phyloP scores from a whole-genome alignment of 92 coral and sea anemone genomes.

The Parazoanthus atlanticus region DNA sequence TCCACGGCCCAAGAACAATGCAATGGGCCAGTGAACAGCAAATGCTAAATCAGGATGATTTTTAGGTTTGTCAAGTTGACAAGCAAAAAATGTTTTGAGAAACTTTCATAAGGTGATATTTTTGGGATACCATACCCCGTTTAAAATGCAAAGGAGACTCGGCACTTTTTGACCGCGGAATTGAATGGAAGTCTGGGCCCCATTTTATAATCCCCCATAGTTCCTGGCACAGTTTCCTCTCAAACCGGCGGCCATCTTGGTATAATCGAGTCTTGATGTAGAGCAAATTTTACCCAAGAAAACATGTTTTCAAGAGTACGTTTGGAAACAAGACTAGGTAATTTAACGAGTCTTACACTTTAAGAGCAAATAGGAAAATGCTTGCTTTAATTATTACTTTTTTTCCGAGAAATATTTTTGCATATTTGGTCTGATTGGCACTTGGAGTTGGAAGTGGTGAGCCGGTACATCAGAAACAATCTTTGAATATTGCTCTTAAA shows the following conservation, averaged over 20 bases:
- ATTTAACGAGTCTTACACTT: background rate
- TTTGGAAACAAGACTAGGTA: conserved; percentile 40
- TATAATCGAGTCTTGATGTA: conserved; percentile 20
- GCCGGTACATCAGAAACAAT: background rate
- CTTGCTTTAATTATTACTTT: background rate
- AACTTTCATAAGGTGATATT: no score
- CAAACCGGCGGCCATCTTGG: conserved; percentile 44
- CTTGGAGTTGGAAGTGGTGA: background rate
- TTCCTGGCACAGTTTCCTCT: background rate
- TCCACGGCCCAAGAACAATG: no score
- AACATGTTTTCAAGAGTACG: conserved; percentile 44
- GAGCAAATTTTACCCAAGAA: background rate
- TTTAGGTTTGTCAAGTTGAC: no score
- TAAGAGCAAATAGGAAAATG: background rate
- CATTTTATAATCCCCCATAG: conserved; percentile 7
- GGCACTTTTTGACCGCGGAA: background rate
- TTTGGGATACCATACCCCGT: no score
- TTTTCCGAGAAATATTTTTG: background rate
- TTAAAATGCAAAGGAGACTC: no score
- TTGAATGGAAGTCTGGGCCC: background rate
- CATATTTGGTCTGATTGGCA: background rate
- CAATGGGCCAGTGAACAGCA: no score
- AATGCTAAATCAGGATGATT: no score
- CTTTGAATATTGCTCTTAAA: background rate
- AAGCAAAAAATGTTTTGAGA: no score